phyloP scores from a whole-genome alignment of 2,888 invertebrate genomes.

The Papilio protenor region DNA sequence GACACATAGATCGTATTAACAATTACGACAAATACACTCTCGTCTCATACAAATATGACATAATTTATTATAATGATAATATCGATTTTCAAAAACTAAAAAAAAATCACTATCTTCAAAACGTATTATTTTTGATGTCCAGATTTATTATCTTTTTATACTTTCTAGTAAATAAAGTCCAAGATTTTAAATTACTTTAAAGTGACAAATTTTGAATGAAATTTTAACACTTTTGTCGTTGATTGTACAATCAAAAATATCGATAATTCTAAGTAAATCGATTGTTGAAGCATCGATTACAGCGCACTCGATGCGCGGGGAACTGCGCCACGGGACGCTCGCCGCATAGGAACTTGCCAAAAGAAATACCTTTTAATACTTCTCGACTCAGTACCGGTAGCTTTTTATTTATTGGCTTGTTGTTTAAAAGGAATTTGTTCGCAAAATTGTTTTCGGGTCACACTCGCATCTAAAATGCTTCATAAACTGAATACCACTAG shows the following conservation, averaged over 20 bases:
- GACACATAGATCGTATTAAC: background rate
- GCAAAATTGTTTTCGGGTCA: slow-evolving; percentile 21
- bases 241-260: slow-evolving; percentile 65
- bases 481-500: background rate
- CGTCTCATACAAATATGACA: background rate
- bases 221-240: slow-evolving; percentile 45
- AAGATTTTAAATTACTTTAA: background rate
- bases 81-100: background rate
- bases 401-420: slow-evolving; percentile 59
- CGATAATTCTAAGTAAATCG: slow-evolving; percentile 81
- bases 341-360: slow-evolving; percentile 46
- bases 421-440: slow-evolving; percentile 53
- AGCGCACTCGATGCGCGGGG: slow-evolving; percentile 65
- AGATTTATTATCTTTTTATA: background rate
- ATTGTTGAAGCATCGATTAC: slow-evolving; percentile 80
- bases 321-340: slow-evolving; percentile 69
- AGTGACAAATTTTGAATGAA: background rate
- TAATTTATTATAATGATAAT: background rate
- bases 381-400: slow-evolving; percentile 64
- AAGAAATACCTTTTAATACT: slow-evolving; percentile 48
- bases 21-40: background rate
- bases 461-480: background rate
- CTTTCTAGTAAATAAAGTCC: background rate
- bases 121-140: background rate
- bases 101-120: background rate